Percentiles rank a stretch among this genome's conserved stretches.
Conservation (phyloP, 2,888 invertebrate species). For the Sepiola atlantica region DNA sequence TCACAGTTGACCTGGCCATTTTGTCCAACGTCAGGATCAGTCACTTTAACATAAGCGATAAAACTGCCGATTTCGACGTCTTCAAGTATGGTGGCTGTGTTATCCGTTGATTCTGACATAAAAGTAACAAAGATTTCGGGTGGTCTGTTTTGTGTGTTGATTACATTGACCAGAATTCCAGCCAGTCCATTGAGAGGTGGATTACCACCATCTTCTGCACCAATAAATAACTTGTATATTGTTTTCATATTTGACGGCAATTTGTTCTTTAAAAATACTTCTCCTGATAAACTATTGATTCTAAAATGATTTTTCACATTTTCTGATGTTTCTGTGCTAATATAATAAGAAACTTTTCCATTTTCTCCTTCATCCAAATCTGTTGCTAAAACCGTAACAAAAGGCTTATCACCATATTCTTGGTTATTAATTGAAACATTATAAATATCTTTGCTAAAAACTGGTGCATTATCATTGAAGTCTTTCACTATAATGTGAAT, state of each 20-base stretch:
- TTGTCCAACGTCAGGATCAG: slow-evolving; percentile 61
- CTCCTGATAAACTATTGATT: slow-evolving; percentile 90
- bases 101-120: slow-evolving; percentile 82
- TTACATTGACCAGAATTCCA: slow-evolving; percentile 73
- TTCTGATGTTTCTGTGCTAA: slow-evolving; percentile 60
- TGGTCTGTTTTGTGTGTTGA: slow-evolving; percentile 90
- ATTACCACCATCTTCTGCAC: slow-evolving; percentile 62
- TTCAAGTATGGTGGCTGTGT: slow-evolving; percentile 65
- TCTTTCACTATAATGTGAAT: slow-evolving; percentile 64
- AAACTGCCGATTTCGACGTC: slow-evolving; percentile 90
- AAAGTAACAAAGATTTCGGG: slow-evolving; percentile 88
- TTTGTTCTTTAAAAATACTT: slow-evolving; percentile 84
- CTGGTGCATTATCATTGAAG: slow-evolving; percentile 66
- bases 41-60: slow-evolving; percentile 92
- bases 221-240: slow-evolving; percentile 79
- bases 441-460: slow-evolving; percentile 59
- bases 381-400: slow-evolving; percentile 81
- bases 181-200: slow-evolving; percentile 76
- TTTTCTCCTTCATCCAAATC: slow-evolving; percentile 90
- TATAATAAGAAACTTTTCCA: slow-evolving; percentile 77
- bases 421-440: slow-evolving; percentile 62
- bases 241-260: slow-evolving; percentile 88
- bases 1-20: slow-evolving; percentile 66
- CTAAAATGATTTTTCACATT: slow-evolving; percentile 59
- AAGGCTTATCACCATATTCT: slow-evolving; percentile 55